These are phyloP conservation scores for Pachyrhynchus sulphureomaculatus DNA, from an alignment of 1,140 invertebrate species.

Conservation along the genomic window DNA sequence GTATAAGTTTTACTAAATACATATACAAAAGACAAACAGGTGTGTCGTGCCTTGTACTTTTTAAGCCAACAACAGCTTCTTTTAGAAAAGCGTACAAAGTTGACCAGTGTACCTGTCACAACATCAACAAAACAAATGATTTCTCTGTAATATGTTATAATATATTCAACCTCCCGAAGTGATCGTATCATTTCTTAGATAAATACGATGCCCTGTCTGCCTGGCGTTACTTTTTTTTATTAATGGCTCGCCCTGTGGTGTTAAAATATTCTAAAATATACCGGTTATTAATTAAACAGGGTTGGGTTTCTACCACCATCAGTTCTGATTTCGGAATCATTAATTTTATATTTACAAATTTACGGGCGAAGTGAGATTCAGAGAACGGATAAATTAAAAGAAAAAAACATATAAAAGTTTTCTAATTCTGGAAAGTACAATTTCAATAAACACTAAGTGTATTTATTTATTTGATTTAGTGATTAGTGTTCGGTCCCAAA, in stretches of 20 bases:
- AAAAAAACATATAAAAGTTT: too few species aligned
- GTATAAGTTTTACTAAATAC: too few species aligned
- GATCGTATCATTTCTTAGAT: constrained; percentile 23
- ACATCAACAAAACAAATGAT: constrained; percentile 17
- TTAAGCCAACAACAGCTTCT: too few species aligned
- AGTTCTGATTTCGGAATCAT: constrained; percentile 21
- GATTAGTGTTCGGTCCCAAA: too few species aligned
- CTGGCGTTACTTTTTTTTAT: constrained; percentile 21
- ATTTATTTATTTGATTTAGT: too few species aligned
- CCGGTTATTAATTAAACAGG: constrained; percentile 26
- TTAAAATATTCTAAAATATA: constrained; percentile 23
- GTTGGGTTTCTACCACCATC: constrained; percentile 5
- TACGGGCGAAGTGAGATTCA: too few species aligned
- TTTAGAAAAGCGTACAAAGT: too few species aligned
- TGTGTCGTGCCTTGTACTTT: too few species aligned
- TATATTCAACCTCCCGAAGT: constrained; percentile 24
- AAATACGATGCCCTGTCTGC: constrained; percentile 19
- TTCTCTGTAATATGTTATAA: constrained; percentile 9
- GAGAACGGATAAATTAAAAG: too few species aligned
- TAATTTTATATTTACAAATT: constrained; percentile 6
- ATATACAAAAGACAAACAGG: too few species aligned
- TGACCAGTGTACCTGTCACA: constrained; percentile 5
- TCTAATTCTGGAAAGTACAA: too few species aligned
- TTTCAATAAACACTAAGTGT: too few species aligned
- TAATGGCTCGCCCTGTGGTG: constrained; percentile 22